Conservation (phyloP, 2,797 vertebrate genomes). For the Mus spretus region DNA sequence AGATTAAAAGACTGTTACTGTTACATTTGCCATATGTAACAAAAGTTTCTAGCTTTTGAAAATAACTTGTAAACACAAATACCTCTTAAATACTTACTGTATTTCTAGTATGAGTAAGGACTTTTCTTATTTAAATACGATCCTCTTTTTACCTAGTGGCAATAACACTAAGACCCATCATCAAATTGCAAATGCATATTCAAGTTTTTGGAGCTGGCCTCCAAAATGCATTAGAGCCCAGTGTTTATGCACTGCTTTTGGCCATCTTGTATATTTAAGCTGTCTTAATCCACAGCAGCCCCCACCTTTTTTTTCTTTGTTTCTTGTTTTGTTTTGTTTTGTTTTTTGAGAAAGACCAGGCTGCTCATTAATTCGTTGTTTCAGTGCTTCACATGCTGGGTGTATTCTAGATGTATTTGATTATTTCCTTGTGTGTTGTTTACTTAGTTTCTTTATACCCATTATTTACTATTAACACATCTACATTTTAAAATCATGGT, state of each 20-base stretch:
- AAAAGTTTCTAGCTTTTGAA: slow-evolving; percentile 40
- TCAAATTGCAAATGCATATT: slow-evolving; percentile 57
- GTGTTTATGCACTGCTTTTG: slow-evolving; percentile 66
- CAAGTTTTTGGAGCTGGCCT: slow-evolving; percentile 26
- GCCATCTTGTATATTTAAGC: slow-evolving; percentile 16
- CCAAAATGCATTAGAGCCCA: slow-evolving; percentile 23
- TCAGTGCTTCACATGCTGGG: slow-evolving; percentile 43
- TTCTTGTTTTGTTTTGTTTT: no score
- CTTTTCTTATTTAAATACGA: slow-evolving; percentile 38
- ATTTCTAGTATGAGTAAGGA: slow-evolving; percentile 50
- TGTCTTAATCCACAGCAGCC: slow-evolving; percentile 41
- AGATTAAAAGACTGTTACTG: slow-evolving; percentile 26
- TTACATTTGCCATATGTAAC: slow-evolving; percentile 36
- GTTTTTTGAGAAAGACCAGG: not conserved
- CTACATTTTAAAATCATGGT: slow-evolving; percentile 7
- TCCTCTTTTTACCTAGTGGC: slow-evolving; percentile 30
- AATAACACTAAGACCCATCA: not conserved
- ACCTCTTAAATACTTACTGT: slow-evolving; percentile 54
- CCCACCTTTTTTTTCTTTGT: not conserved
- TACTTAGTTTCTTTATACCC: slow-evolving; percentile 45
- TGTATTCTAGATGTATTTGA: slow-evolving; percentile 49
- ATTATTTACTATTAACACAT: slow-evolving; percentile 57
- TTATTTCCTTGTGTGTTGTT: slow-evolving; percentile 58
- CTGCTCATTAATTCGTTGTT: not conserved
- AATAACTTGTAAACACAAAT: slow-evolving; percentile 54